These are phyloP conservation scores for Cyclophora punctaria DNA, from an alignment of 2,888 invertebrate genomes.

Conservation along the genomic window DNA sequence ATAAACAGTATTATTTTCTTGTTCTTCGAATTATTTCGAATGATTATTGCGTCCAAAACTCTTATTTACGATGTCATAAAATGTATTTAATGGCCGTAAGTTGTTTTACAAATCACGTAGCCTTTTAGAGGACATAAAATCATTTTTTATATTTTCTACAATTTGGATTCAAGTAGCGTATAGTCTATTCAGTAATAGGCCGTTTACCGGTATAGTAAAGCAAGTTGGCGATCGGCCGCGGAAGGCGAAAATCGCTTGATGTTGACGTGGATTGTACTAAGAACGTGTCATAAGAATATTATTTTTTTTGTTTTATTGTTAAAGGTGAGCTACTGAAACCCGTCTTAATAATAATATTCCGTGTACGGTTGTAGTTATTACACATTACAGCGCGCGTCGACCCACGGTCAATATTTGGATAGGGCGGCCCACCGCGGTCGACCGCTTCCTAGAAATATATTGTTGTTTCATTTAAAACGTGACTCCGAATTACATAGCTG, in stretches of 20 bases:
- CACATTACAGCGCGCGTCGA: conserved; percentile 30
- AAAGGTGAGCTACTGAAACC: too few species aligned
- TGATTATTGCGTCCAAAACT: not conserved
- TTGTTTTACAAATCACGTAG: not conserved
- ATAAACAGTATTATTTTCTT: not conserved
- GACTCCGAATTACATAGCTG: not conserved
- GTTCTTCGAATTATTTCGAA: not conserved
- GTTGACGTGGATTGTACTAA: too few species aligned
- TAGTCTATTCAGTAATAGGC: too few species aligned
- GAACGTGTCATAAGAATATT: too few species aligned
- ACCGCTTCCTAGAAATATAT: conserved; percentile 30
- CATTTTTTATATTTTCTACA: not conserved
- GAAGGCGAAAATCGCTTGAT: too few species aligned
- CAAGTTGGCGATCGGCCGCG: too few species aligned
- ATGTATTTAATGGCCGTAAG: not conserved
- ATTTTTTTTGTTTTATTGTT: too few species aligned
- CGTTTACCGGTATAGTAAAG: too few species aligned
- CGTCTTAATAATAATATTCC: too few species aligned
- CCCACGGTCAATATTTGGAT: conserved; percentile 51
- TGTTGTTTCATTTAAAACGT: not conserved
- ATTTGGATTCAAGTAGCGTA: not conserved
- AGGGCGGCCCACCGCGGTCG: conserved; percentile 46
- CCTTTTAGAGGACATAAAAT: conserved; percentile 7
- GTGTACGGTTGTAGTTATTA: conserved; percentile 42
- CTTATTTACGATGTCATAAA: not conserved